Percentiles rank a stretch among this genome's conserved stretches.
Evolutionary conservation across 2,797 vertebrate genomes (phyloP).

Genomic region (Phoebastria nigripes): DNA sequence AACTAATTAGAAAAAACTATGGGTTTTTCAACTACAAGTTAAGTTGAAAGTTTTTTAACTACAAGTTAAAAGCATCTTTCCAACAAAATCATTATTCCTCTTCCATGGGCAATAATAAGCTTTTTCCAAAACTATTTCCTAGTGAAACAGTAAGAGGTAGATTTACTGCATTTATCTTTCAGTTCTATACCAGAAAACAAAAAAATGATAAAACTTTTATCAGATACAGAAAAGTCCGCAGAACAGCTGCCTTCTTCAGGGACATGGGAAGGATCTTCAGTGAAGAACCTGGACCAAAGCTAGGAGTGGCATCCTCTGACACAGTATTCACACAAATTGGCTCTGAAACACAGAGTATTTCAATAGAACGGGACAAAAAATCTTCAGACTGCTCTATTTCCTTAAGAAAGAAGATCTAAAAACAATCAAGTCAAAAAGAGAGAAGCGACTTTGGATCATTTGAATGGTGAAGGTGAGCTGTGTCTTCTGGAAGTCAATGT

Average conservation of each 20-base stretch:
- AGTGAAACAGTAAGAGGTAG: background rate
- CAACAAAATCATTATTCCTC: background rate
- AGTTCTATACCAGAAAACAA: background rate
- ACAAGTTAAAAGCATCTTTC: background rate
- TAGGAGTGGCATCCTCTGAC: background rate
- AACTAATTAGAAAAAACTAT: background rate
- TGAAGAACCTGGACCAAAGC: background rate
- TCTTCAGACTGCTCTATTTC: background rate
- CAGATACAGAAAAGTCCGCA: background rate
- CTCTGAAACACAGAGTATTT: background rate
- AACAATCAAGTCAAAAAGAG: background rate
- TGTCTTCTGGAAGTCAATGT: background rate
- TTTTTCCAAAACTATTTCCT: background rate
- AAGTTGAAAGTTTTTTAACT: background rate
- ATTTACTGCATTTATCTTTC: background rate
- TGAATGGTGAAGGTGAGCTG: background rate
- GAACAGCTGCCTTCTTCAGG: background rate
- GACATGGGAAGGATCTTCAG: background rate
- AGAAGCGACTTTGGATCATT: background rate
- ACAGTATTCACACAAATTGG: background rate
- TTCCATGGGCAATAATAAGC: background rate
- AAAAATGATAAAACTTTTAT: background rate
- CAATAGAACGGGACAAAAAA: accelerated
- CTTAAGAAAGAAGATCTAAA: background rate
- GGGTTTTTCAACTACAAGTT: background rate